phyloP scores from a whole-genome alignment of 2,888 invertebrate genomes.

The Acrobasis consociella region DNA sequence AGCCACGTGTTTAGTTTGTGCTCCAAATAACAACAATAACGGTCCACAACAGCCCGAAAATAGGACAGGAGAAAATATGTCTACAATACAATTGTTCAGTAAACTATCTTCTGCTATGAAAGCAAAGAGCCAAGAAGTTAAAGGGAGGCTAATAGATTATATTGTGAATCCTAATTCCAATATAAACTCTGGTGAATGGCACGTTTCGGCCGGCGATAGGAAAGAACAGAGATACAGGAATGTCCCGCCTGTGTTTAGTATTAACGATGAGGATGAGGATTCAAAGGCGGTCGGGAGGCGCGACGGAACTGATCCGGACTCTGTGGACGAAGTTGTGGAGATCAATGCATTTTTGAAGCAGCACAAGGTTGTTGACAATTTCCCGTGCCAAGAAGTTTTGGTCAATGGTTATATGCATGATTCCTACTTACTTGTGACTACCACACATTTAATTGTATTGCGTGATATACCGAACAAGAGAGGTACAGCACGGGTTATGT shows the following conservation, averaged over 20 bases:
- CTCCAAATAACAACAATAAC: conserved; percentile 75
- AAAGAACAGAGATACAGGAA: conserved; percentile 95
- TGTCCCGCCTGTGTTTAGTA: conserved; percentile 96
- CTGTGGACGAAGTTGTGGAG: conserved; percentile 89
- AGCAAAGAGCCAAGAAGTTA: conserved; percentile 95
- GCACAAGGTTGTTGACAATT: conserved; percentile 92
- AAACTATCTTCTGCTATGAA: conserved; percentile 94
- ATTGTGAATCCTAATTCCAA: conserved; percentile 93
- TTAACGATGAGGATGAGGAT: conserved; percentile 90
- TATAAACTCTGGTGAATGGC: conserved; percentile 85
- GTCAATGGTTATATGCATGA: conserved; percentile 94
- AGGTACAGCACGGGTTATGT: conserved; percentile 92
- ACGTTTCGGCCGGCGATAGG: conserved; percentile 92
- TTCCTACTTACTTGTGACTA: conserved; percentile 93
- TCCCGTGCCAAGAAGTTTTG: conserved; percentile 96
- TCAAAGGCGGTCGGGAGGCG: conserved; percentile 58
- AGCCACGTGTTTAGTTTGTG: conserved; percentile 91
- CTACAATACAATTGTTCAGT: conserved; percentile 88
- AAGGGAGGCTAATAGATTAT: conserved; percentile 95
- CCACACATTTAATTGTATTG: conserved; percentile 92
- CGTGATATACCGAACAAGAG: conserved; percentile 89
- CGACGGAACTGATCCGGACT: conserved; percentile 83
- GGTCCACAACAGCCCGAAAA: conserved; percentile 48
- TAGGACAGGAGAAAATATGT: conserved; percentile 62
- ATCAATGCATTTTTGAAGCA: conserved; percentile 91